phyloP scores from a whole-genome alignment of 2,797 vertebrate species.

The Pampus argenteus region DNA sequence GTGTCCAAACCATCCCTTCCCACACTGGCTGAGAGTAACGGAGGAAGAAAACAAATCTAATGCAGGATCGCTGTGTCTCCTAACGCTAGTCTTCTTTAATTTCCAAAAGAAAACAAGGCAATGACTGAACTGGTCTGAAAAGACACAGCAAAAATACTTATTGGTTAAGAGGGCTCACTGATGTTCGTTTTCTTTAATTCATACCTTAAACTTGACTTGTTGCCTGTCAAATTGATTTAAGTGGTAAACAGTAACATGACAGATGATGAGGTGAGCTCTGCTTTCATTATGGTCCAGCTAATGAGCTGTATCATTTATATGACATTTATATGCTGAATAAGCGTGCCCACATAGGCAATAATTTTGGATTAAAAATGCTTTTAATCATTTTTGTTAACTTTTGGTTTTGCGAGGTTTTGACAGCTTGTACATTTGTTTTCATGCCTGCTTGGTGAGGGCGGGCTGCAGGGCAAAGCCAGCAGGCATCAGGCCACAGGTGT shows the following conservation, averaged over 20 bases:
- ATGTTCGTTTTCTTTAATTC: slow-evolving; percentile 33
- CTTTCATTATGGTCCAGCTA: slow-evolving; percentile 42
- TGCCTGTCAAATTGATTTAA: slow-evolving; percentile 35
- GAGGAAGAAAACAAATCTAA: slow-evolving; percentile 21
- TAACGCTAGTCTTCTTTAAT: slow-evolving; percentile 1
- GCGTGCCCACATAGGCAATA: slow-evolving; percentile 8
- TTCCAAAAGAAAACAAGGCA: slow-evolving; percentile 23
- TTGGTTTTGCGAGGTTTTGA: slow-evolving; percentile 39
- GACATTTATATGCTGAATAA: slow-evolving; percentile 26
- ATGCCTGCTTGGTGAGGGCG: slow-evolving; percentile 24
- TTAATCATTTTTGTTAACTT: slow-evolving; percentile 39
- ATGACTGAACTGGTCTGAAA: not conserved
- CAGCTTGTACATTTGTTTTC: slow-evolving; percentile 50
- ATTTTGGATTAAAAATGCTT: slow-evolving; percentile 47
- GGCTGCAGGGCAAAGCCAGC: slow-evolving; percentile 46
- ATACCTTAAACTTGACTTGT: slow-evolving; percentile 17
- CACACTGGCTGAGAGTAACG: slow-evolving; percentile 21
- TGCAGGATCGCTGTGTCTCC: slow-evolving; percentile 23
- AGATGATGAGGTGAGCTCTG: slow-evolving; percentile 33
- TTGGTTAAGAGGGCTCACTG: not conserved
- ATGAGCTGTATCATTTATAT: slow-evolving; percentile 38
- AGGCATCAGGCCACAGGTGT: slow-evolving; percentile 54
- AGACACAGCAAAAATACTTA: slow-evolving; percentile 2
- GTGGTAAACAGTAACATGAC: slow-evolving; percentile 38
- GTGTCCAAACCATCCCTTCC: slow-evolving; percentile 32